Base-by-base conservation (phyloP, 2,797 vertebrate genomes). In the Choloepus didactylus region DNA sequence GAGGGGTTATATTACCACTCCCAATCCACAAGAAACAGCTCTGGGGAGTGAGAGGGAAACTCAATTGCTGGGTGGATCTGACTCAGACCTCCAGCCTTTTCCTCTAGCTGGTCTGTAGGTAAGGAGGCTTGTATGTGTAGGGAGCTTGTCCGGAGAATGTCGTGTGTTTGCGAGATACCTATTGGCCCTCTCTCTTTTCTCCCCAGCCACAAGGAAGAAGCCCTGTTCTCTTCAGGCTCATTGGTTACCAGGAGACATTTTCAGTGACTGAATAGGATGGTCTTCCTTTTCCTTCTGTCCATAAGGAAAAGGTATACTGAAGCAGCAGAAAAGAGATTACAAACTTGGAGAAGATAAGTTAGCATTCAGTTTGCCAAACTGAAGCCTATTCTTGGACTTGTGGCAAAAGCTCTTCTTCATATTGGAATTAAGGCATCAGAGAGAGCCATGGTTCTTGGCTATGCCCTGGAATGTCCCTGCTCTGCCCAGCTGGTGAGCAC, bases 291-390 rank as follows among this genome's bases (percentile, higher is more conserved):
- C 94, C 90, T 89, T 70, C 23, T 23, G 27, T 85, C 59, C 44
- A 16, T 2, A 31, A 70, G 94, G 88, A 90, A 86, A 88, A 88
- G 73, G 83, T 4, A 1, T 6, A 12, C 21, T 44, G 54, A 88
- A 96, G 93, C 95, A 96, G 94, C 94, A 94, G 89, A 23, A 81
- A 70, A 72, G 79, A 85, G 85, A n/a, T 46, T 59, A 38, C 6
- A 76, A 35, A 69, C 59, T 9, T 18, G 73, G 73, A 81, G 81
- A 41, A 27, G 46, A 69, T 79, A 60, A 70, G 41, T 15, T 1
- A 60, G 60, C 59, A 5, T 54, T 91, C 49, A 3, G 75, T 76
- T 49, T 76, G 86, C 31, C 59, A 8, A 38, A 72, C 10, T 38
- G 18, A 9, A 70, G 85, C 54, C 72, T 75, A 49, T 56, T 44